Base-by-base conservation (phyloP, 2,888 invertebrate genomes). In the Cerastoderma edule region DNA sequence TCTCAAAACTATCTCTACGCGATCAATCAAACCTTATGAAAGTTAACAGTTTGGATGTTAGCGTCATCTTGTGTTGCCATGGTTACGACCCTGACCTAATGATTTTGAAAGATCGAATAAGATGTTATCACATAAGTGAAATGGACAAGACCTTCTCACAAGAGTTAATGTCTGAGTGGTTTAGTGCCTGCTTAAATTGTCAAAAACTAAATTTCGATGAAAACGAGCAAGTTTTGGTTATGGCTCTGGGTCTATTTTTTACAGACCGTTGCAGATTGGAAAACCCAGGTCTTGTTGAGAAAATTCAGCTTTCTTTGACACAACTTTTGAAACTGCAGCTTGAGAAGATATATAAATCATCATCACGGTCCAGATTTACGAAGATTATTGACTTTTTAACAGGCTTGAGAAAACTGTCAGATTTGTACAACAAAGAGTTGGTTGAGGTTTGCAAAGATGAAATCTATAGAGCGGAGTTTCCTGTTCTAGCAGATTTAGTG, bases 11-110 rank as follows among this genome's bases (percentile, higher is more conserved):
- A 16, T 69, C 82, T 10, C 27, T 66, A 0, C 63, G 57, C 22
- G 82, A 82, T 53, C 78, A 78, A 63, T 65, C 76, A 28, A 67
- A 68, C 33, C 54, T 82, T 27, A 46, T 82, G 2, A 82, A 82
- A 56, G 54, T 67, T 2, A 39, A 64, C 2, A 57, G 75, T 13
- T 67, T 33, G 4, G 82, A 79, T 22, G 74, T 78, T 24, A 79
- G 77, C 39, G 60, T 64, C 19, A 63, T 78, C 10, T 30, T 82
- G 8, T 53, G 53, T 63, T 60, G 69, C 46, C 54, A 74, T 39
- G 69, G 66, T 10, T 60, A 60, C 24, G 60, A 60, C 24, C 60
- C 35, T 60, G 60, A 35, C n/a, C 24, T 35, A 22, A 6, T 39
- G 22, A 39, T 60, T 24, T 78, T 66, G 35, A 60, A 60, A 22